Evolutionary conservation across 2,888 invertebrate species (phyloP).

Genomic region (Melinaea marsaeus): DNA sequence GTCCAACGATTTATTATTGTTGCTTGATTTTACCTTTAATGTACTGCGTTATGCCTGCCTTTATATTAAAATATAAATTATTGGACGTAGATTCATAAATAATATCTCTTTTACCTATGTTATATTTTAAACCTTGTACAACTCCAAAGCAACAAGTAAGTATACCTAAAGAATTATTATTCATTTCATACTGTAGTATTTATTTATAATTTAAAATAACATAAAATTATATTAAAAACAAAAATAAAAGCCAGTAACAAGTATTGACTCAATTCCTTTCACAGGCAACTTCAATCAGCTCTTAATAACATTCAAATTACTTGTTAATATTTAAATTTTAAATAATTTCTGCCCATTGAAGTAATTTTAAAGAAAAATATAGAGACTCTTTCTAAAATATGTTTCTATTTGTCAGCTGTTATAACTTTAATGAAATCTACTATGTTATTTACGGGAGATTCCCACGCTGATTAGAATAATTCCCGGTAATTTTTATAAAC

Average conservation of each 20-base stretch:
- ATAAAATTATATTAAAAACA: too few species aligned
- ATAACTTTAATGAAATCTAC: conserved; percentile 33
- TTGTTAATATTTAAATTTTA: conserved; percentile 8
- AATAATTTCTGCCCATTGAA: not conserved
- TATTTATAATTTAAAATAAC: too few species aligned
- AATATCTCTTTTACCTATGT: too few species aligned
- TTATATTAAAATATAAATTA: too few species aligned
- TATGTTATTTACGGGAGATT: conserved; percentile 23
- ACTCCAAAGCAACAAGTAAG: too few species aligned
- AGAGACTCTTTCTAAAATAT: conserved; percentile 27
- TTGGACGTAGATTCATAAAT: too few species aligned
- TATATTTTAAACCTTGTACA: too few species aligned
- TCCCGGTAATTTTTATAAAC: conserved; percentile 28
- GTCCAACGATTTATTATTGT: conserved; percentile 26
- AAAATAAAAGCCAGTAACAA: not conserved
- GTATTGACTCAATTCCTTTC: conserved; percentile 1
- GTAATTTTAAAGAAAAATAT: conserved; percentile 25
- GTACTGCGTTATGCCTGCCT: too few species aligned
- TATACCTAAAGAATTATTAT: too few species aligned
- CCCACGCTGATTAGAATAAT: conserved; percentile 28
- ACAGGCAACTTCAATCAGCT: not conserved
- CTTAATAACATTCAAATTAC: not conserved
- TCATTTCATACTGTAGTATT: too few species aligned
- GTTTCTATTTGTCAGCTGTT: conserved; percentile 35
- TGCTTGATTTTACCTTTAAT: conserved; percentile 7